These are phyloP conservation scores for Azorinus chamasolen DNA, from an alignment of 2,888 invertebrate species.

Conservation along the genomic window DNA sequence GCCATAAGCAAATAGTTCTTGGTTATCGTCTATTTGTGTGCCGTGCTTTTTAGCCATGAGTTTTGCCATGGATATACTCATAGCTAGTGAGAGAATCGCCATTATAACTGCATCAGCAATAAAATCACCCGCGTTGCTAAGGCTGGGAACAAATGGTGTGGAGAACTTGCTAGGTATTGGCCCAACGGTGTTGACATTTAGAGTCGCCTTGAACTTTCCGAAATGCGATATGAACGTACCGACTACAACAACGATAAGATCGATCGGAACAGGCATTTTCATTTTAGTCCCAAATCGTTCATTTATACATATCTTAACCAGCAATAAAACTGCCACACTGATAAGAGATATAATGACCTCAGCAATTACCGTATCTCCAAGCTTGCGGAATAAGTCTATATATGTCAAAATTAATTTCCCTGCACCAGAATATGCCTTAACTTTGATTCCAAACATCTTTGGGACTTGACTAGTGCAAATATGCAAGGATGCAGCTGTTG, in stretches of 20 bases:
- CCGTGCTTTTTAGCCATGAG: conserved; percentile 82
- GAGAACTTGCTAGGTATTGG: conserved; percentile 78
- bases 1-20: conserved; percentile 86
- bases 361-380: conserved; percentile 89
- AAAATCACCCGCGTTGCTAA: conserved; percentile 44
- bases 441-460: conserved; percentile 63
- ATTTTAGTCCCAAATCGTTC: conserved; percentile 73
- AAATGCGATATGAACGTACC: conserved; percentile 78
- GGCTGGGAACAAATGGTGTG: conserved; percentile 66
- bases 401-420: conserved; percentile 87
- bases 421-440: conserved; percentile 47
- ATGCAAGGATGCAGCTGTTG: conserved; percentile 73
- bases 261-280: conserved; percentile 82
- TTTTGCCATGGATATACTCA: conserved; percentile 82
- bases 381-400: conserved; percentile 88
- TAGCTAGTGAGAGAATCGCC: conserved; percentile 72
- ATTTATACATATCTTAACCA: conserved; percentile 84
- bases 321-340: conserved; percentile 89
- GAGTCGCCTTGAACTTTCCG: conserved; percentile 60
- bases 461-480: conserved; percentile 71
- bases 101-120: conserved; percentile 70
- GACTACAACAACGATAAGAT: conserved; percentile 78
- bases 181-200: conserved; percentile 69
- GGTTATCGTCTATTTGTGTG: conserved; percentile 82
- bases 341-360: conserved; percentile 90